These are phyloP conservation scores for Cheilosia impressa DNA, from an alignment of 2,888 invertebrate species.

Conservation along the genomic window DNA sequence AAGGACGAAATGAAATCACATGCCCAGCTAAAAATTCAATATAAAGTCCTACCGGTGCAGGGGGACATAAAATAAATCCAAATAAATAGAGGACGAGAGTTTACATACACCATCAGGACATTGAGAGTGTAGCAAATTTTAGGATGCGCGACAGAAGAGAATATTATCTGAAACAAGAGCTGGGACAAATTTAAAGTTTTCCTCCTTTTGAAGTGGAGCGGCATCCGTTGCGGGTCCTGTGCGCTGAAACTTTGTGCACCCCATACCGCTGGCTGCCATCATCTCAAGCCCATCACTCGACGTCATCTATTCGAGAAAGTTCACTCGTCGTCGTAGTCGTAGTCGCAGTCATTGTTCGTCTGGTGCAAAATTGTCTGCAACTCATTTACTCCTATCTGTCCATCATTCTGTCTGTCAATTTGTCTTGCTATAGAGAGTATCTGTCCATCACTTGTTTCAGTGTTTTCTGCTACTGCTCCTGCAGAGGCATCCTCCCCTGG, in stretches of 20 bases:
- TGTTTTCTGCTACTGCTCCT: conserved; percentile 37
- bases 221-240: conserved; percentile 7
- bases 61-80: conserved; percentile 3
- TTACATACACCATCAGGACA: conserved; percentile 14
- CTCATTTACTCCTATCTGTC: conserved; percentile 84
- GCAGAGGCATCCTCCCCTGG: conserved; percentile 47
- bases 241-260: conserved; percentile 40
- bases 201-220: conserved; percentile 13
- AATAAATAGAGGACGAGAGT: not conserved
- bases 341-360: conserved; percentile 38
- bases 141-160: conserved; percentile 5
- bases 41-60: not conserved
- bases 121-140: conserved; percentile 10
- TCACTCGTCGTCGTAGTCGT: conserved; percentile 40
- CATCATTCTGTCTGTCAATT: conserved; percentile 84
- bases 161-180: conserved; percentile 60
- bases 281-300: conserved; percentile 69
- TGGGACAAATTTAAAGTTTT: conserved; percentile 71
- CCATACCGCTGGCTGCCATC: conserved; percentile 5
- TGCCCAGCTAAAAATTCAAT: conserved; percentile 52
- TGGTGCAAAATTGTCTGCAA: conserved; percentile 79
- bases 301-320: conserved; percentile 68
- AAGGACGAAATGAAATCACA: conserved; percentile 51
- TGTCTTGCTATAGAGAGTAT: conserved; percentile 78
- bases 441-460: conserved; percentile 73